phyloP scores from a whole-genome alignment of 2,888 invertebrate species.

The Trichopria drosophilae region DNA sequence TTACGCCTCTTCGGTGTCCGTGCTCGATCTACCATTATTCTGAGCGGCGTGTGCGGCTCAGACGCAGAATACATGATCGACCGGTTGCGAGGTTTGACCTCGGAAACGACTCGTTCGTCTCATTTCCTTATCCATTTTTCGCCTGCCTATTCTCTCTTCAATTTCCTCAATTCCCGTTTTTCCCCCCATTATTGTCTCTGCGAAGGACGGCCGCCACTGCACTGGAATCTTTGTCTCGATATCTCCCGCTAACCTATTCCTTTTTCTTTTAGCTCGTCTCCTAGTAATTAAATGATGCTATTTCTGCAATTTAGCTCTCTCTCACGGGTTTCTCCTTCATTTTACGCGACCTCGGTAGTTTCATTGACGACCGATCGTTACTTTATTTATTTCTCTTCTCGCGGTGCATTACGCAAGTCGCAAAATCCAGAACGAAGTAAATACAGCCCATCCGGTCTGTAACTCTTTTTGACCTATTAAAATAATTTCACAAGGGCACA shows the following conservation, averaged over 20 bases:
- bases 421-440: constrained; percentile 11
- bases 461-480: too few relatives aligned
- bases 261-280: constrained; percentile 7
- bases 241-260: constrained; percentile 3
- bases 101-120: too few relatives aligned
- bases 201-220: constrained; percentile 1
- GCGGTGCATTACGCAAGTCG: constrained; percentile 19
- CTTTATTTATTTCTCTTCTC: constrained; percentile 1
- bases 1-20: constrained; percentile 40
- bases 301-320: constrained; percentile 17
- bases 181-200: constrained; percentile 30
- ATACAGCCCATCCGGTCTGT: constrained; percentile 1
- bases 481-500: neutral
- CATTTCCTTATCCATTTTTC: neutral
- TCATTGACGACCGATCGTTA: constrained; percentile 23
- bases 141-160: constrained; percentile 18
- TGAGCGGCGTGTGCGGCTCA: too few relatives aligned
- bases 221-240: neutral
- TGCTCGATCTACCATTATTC: constrained; percentile 55
- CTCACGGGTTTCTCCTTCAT: constrained; percentile 12
- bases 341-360: neutral
- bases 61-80: too few relatives aligned
- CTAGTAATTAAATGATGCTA: constrained; percentile 18
- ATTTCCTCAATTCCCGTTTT: constrained; percentile 29
- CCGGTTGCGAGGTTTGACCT: too few relatives aligned